phyloP scores from a whole-genome alignment of 2,888 invertebrate genomes.

The Dryomyza anilis region DNA sequence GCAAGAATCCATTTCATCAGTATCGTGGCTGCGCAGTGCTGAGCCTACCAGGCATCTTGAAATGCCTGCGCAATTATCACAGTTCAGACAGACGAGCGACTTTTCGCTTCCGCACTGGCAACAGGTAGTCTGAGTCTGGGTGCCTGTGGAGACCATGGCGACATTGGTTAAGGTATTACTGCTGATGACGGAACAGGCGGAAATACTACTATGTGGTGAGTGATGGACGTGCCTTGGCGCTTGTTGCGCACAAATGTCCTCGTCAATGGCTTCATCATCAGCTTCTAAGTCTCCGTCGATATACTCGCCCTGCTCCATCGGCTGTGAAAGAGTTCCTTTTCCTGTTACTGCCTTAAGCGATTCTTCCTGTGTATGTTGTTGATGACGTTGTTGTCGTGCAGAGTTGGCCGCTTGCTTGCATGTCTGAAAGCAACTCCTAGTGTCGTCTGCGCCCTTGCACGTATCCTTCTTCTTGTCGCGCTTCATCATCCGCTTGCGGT shows the following conservation, averaged over 20 bases:
- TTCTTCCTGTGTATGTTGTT: background rate
- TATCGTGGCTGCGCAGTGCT: constrained; percentile 28
- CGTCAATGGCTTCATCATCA: constrained; percentile 18
- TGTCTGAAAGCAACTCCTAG: too few species aligned
- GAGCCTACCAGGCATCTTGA: constrained; percentile 31
- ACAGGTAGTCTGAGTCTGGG: constrained; percentile 55
- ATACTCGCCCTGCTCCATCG: constrained; percentile 52
- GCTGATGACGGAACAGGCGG: too few species aligned
- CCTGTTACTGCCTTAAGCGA: background rate
- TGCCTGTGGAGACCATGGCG: constrained; percentile 60
- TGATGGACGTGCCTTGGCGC: constrained; percentile 32
- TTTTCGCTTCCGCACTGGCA: constrained; percentile 59
- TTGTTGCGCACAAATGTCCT: background rate
- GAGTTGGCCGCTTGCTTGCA: background rate
- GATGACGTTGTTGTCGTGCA: constrained; percentile 3
- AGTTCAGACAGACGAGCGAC: constrained; percentile 57
- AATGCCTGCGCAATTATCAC: constrained; percentile 34
- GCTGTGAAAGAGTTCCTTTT: constrained; percentile 32
- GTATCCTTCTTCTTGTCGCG: constrained; percentile 52
- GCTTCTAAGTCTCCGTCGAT: too few species aligned
- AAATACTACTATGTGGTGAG: constrained; percentile 12
- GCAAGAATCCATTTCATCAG: constrained; percentile 37
- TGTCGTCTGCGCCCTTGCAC: constrained; percentile 35
- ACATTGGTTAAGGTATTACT: constrained; percentile 30
- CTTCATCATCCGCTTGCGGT: constrained; percentile 60